Evolutionary conservation across 2,888 invertebrate genomes (phyloP), one percentile per base, ranked within the genome.

Genomic region (Apodemia mormo): DNA sequence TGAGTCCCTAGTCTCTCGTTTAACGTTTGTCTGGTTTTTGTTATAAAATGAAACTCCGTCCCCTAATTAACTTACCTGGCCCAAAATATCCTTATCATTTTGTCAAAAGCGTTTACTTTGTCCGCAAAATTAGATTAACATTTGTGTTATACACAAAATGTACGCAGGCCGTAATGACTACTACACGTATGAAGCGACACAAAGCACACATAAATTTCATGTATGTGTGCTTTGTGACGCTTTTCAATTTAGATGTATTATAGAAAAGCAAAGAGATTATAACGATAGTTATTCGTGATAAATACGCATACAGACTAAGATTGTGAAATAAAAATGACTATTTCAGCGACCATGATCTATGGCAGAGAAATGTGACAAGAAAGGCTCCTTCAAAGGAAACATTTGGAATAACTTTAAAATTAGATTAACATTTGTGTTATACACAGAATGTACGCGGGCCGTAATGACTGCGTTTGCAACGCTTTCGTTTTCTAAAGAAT

Each of bases 1-100:
- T 33, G 29, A 30, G 9, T 33, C 61, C 61, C 61, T 61, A 14
- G 61, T 61, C 61, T 29, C 29, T 61, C 61, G 61, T 61, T 61
- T 61, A 61, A 61, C 61, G 33, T 61, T 61, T 61, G 61, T 61
- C 61, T 10, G 61, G 61, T 12, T 61, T 61, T 61, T 33, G 61
- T 61, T 61, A 61, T 61, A 33, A 61, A 61, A 3, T 33, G 61
- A 61, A 61, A 29, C 14, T 12, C 33, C 33, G 33, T 61, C 12
- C 30, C 33, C 30, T 61, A 61, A 61, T 61, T 61, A 61, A 61
- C 61, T 61, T 30, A 61, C 61, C 14, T 61, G 5, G 10, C 33
- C 61, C 30, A 33, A 61, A 61, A 33, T 10, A 30, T 22, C 56
- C 29, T 56, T 29, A 29, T 30, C 29, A 58, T 30, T 58, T 58